Conservation (phyloP, 2,888 invertebrate species). For the Megalurothrips usitatus region DNA sequence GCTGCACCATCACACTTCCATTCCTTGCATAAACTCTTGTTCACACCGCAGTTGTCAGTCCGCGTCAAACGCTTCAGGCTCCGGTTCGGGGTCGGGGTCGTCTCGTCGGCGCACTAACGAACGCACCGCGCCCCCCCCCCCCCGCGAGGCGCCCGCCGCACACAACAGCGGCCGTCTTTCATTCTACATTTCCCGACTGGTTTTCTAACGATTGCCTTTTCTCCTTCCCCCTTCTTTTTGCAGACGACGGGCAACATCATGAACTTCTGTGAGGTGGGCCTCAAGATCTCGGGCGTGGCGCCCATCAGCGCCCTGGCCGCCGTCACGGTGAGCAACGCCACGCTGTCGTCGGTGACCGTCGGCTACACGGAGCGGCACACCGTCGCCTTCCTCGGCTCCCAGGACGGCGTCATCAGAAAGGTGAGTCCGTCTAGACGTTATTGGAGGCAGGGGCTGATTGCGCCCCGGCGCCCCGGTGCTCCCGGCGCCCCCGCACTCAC, state of each 20-base stretch:
- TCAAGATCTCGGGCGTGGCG: constrained; percentile 85
- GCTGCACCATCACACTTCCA: background rate
- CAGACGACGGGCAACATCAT: constrained; percentile 82
- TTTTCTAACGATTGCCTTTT: constrained; percentile 1
- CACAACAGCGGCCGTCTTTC: too few species aligned
- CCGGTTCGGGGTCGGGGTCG: too few species aligned
- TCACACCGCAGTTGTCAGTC: background rate
- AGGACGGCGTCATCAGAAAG: constrained; percentile 80
- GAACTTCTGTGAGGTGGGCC: constrained; percentile 86
- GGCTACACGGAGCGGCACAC: constrained; percentile 88
- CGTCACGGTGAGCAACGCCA: constrained; percentile 71
- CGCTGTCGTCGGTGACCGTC: constrained; percentile 78
- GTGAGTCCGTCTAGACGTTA: constrained; percentile 46
- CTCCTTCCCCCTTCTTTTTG: constrained; percentile 39
- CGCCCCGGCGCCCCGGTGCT: too few species aligned
- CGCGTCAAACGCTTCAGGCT: too few species aligned
- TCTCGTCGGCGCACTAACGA: background rate
- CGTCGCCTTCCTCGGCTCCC: constrained; percentile 89
- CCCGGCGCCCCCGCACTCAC: background rate
- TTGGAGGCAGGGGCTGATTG: too few species aligned
- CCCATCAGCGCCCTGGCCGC: constrained; percentile 75
- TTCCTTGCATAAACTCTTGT: constrained; percentile 20
- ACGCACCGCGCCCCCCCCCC: background rate
- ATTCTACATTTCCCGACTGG: too few species aligned
- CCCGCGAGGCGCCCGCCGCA: background rate